phyloP scores from a whole-genome alignment of 2,888 invertebrate genomes.

The Ophion obscuratus region DNA sequence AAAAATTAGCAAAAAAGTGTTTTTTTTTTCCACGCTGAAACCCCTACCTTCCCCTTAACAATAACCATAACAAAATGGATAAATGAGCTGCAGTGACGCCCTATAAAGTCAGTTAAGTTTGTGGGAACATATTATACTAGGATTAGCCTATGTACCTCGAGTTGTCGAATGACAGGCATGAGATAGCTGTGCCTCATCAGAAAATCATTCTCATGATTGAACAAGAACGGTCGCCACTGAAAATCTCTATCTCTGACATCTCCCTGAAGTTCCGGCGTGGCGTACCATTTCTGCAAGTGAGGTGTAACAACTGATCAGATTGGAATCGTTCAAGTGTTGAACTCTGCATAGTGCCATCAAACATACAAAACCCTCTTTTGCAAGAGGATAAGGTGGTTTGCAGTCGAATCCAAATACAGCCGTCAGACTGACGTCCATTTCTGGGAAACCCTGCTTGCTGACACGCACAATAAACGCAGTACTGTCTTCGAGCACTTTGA shows the following conservation, averaged over 20 bases:
- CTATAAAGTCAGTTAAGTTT: too few species aligned
- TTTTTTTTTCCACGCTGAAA: too few species aligned
- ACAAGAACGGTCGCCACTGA: slow-evolving; percentile 87
- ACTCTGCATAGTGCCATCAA: too few species aligned
- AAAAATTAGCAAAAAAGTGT: too few species aligned
- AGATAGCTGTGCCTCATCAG: slow-evolving; percentile 80
- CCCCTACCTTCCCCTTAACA: too few species aligned
- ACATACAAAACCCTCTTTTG: too few species aligned
- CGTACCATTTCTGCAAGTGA: slow-evolving; percentile 83
- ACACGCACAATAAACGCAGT: slow-evolving; percentile 86
- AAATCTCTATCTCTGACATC: slow-evolving; percentile 71
- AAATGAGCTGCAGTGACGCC: too few species aligned
- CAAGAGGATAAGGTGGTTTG: too few species aligned
- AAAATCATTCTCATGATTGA: slow-evolving; percentile 85
- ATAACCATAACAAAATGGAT: too few species aligned
- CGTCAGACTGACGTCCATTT: too few species aligned
- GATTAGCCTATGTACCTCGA: slow-evolving; percentile 71
- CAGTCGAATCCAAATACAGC: too few species aligned
- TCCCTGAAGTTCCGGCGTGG: slow-evolving; percentile 84
- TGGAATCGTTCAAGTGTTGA: neutral
- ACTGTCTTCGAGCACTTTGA: slow-evolving; percentile 84
- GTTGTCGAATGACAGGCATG: slow-evolving; percentile 73
- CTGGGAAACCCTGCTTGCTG: slow-evolving; percentile 75
- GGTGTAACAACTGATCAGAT: slow-evolving; percentile 46
- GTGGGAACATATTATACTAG: too few species aligned